A percentile compares a stretch with the other conserved stretches of the same genome.
These are phyloP conservation scores for Odontophorus gujanensis DNA, from an alignment of 2,113 vertebrate genomes.

Conservation along the genomic window DNA sequence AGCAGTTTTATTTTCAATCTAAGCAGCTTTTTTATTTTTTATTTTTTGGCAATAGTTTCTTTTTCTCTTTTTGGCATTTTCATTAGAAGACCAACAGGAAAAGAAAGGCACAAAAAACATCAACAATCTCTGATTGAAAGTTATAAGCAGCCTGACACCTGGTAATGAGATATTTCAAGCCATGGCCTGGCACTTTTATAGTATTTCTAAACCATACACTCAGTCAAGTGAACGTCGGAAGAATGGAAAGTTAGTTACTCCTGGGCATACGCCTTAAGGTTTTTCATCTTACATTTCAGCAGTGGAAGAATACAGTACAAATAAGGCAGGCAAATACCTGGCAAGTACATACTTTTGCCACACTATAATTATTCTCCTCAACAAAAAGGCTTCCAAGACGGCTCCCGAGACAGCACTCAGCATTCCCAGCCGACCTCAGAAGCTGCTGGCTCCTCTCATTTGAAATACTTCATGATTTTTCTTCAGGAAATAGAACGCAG, in stretches of 20 bases:
- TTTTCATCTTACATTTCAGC: conserved; percentile 19
- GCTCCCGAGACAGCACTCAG: background rate
- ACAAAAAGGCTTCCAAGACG: background rate
- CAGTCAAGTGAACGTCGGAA: background rate
- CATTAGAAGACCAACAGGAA: conserved; percentile 33
- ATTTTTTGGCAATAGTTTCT: background rate
- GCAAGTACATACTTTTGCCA: background rate
- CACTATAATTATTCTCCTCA: background rate
- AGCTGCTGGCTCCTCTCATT: background rate
- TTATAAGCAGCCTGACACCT: conserved; percentile 47
- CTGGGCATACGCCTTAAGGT: background rate
- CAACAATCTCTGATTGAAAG: conserved; percentile 18
- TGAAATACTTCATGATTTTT: background rate
- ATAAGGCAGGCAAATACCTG: background rate
- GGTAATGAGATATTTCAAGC: conserved; percentile 53
- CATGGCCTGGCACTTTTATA: conserved; percentile 42
- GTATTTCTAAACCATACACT: conserved; percentile 39
- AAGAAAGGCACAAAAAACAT: background rate
- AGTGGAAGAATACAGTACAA: background rate
- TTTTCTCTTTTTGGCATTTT: conserved; percentile 48
- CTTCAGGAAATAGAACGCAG: background rate
- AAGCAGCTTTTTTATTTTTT: conserved; percentile 5
- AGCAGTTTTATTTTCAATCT: conserved; percentile 55
- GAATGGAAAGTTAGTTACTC: conserved; percentile 41
- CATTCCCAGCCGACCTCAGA: background rate